Evolutionary conservation across 2,113 vertebrate species (phyloP).

Genomic region (Candoia aspera): DNA sequence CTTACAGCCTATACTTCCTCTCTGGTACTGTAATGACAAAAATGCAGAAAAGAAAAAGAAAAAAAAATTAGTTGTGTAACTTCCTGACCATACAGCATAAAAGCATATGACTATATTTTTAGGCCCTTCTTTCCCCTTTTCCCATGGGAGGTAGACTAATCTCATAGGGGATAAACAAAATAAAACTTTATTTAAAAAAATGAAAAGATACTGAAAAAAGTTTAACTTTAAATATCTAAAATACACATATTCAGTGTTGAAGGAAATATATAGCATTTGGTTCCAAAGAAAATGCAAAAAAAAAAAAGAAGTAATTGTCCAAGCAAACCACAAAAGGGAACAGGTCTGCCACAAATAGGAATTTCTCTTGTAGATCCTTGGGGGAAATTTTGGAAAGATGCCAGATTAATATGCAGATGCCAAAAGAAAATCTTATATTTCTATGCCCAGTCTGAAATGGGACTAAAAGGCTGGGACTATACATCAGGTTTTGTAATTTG

Average conservation of each 20-base stretch:
- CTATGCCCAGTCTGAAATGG: background rate
- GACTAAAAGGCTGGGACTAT: background rate
- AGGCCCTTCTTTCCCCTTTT: background rate
- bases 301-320: background rate
- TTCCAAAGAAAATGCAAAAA: background rate
- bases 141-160: background rate
- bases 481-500: background rate
- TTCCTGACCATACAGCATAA: background rate
- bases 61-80: background rate
- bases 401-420: background rate
- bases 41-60: background rate
- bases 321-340: background rate
- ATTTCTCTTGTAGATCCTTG: background rate
- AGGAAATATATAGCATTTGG: background rate
- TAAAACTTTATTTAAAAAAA: background rate
- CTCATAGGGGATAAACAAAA: background rate
- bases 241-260: background rate
- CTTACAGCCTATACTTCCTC: background rate
- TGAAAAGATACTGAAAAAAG: background rate
- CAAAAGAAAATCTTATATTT: background rate
- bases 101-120: background rate
- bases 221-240: background rate
- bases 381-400: background rate
- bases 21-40: background rate
- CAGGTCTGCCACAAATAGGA: background rate